Conservation (phyloP, 35 echinoderm and acorn worm species). For the Anneissia japonica region DNA sequence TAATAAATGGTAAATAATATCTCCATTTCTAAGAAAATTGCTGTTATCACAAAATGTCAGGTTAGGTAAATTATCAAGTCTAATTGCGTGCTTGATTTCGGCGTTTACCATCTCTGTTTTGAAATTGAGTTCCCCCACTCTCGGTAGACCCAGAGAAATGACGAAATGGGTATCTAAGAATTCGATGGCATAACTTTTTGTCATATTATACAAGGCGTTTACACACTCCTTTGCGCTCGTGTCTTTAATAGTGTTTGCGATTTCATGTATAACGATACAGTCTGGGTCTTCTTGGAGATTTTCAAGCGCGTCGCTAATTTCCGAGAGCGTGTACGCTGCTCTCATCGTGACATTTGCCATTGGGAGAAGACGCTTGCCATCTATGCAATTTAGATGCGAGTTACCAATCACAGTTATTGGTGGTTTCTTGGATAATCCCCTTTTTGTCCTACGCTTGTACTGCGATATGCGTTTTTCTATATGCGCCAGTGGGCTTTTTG, state of each 20-base stretch:
- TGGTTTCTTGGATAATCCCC: too few relatives aligned
- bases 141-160: not conserved
- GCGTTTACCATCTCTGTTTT: not conserved
- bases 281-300: too few relatives aligned
- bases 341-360: too few relatives aligned
- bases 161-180: not conserved
- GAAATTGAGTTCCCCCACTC: not conserved
- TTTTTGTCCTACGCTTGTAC: too few relatives aligned
- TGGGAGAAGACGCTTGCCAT: too few relatives aligned
- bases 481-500: too few relatives aligned
- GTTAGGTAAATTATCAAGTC: not conserved
- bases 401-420: too few relatives aligned
- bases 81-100: not conserved
- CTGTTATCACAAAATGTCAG: conserved; percentile 4
- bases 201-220: not conserved
- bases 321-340: too few relatives aligned
- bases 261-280: too few relatives aligned
- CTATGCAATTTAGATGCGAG: too few relatives aligned
- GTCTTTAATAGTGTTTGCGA: not conserved
- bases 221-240: not conserved
- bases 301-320: too few relatives aligned
- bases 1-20: not conserved
- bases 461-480: too few relatives aligned
- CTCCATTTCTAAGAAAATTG: conserved; percentile 3
- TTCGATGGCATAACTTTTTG: not conserved